Evolutionary conservation across 1,140 invertebrate species (phyloP).

Genomic region (Cheumatopsyche charites): DNA sequence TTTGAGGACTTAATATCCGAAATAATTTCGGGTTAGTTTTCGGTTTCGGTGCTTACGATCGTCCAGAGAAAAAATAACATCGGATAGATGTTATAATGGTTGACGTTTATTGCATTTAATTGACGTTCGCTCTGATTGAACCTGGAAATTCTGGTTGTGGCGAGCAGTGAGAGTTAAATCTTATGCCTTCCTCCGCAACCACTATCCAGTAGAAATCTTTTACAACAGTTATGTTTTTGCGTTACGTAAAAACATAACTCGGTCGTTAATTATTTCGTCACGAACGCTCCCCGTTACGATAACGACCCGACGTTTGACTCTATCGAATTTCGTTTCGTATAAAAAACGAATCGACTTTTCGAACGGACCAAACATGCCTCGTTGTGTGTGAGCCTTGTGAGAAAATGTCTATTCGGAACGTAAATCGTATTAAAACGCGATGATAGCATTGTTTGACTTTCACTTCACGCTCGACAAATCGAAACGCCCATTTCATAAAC

Average conservation of each 20-base stretch:
- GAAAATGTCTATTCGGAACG: constrained; percentile 1
- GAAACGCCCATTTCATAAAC: constrained; percentile 12
- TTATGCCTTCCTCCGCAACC: constrained; percentile 18
- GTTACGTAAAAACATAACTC: constrained; percentile 14
- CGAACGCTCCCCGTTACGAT: constrained; percentile 17
- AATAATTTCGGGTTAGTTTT: no score
- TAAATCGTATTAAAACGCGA: constrained; percentile 1
- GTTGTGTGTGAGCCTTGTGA: not conserved
- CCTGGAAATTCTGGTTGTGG: constrained; percentile 27
- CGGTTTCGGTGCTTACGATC: not conserved
- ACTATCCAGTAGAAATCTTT: constrained; percentile 23
- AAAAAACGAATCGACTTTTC: constrained; percentile 7
- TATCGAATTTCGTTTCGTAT: constrained; percentile 11
- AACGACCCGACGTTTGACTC: constrained; percentile 4
- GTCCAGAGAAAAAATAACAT: constrained; percentile 7
- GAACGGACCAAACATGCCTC: not conserved
- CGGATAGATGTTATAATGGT: constrained; percentile 18
- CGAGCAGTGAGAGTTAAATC: constrained; percentile 27
- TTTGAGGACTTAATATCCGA: no score
- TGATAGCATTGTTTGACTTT: constrained; percentile 13
- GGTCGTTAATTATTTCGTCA: constrained; percentile 18
- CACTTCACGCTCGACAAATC: constrained; percentile 15
- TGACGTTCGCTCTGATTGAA: constrained; percentile 29
- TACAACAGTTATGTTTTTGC: constrained; percentile 17
- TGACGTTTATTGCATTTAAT: constrained; percentile 35